Percentiles rank a stretch among this genome's conserved stretches.
Evolutionary conservation across 2,888 invertebrate species (phyloP).

Genomic region (Fissipunctia ypsillon): DNA sequence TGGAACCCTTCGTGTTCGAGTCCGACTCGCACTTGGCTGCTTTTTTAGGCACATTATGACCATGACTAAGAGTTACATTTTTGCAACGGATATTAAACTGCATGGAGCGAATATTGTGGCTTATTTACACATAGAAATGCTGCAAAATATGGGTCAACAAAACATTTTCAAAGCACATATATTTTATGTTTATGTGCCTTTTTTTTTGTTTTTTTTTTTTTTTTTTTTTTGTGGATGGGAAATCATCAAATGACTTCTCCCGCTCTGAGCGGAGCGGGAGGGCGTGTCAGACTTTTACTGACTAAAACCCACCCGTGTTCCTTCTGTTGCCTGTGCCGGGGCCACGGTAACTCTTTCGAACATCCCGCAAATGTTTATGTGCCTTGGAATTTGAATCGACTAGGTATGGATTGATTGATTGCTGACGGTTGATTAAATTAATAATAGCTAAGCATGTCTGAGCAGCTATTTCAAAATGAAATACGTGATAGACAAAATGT

Average conservation of each 20-base stretch:
- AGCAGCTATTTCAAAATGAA: background rate
- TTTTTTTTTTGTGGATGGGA: too few relatives aligned
- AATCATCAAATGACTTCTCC: too few relatives aligned
- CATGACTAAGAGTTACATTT: slow-evolving; percentile 7
- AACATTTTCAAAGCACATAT: slow-evolving; percentile 14
- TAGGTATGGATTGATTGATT: slow-evolving; percentile 23
- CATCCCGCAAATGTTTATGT: slow-evolving; percentile 4
- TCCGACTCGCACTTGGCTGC: background rate
- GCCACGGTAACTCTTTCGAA: too few relatives aligned
- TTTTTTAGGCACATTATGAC: slow-evolving; percentile 1
- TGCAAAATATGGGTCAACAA: slow-evolving; percentile 25
- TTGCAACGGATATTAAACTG: slow-evolving; percentile 44
- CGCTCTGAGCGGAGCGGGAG: too few relatives aligned
- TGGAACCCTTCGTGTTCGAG: background rate
- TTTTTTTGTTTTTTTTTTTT: too few relatives aligned
- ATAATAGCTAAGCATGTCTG: background rate
- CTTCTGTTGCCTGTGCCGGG: too few relatives aligned
- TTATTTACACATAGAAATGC: slow-evolving; percentile 30
- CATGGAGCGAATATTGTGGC: slow-evolving; percentile 7
- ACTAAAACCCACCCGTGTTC: too few relatives aligned
- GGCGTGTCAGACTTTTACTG: too few relatives aligned
- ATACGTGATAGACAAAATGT: slow-evolving; percentile 1
- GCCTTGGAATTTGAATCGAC: slow-evolving; percentile 25
- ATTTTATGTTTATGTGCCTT: background rate
- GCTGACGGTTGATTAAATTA: slow-evolving; percentile 18